Base-by-base conservation (phyloP, 2,888 invertebrate species). In the Archips crataeganus region DNA sequence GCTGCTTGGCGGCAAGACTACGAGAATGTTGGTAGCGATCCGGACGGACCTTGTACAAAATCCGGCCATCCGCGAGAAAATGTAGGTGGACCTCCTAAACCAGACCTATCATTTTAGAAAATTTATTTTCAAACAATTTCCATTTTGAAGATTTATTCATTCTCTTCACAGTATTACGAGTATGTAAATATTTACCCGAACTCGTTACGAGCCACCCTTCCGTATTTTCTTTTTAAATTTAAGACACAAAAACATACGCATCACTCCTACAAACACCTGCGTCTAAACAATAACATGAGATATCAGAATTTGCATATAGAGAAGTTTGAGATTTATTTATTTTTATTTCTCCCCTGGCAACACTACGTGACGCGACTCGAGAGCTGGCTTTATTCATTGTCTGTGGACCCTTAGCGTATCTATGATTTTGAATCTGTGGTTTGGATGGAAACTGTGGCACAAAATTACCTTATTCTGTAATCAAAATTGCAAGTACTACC, bases 261-360 rank as follows among this genome's bases (percentile, higher is more conserved):
- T 51, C 47, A 61, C 61, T 23, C 42, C 23, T n/a, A 6, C 49
- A 62, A 15, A 49, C 75, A 71, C 75, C 63, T 61, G 68, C 23
- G 68, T 15, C 73, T 54, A 74, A 74, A 74, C 70, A 74, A 73
- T 73, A 67, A 65, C 70, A 64, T n/a, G 72, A 11, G 11, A 54
- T 39, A 60, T 74, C 60, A 45, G 70, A 74, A 67, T 75, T 75
- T 74, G 39, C 74, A 70, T 74, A 70, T 74, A 74, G 60, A 74
- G 5, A 74, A 63, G 64, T 47, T 15, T 8, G 54, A 49, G 71
- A 69, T 54, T 54, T 54, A 54, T 54, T 54, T 54, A 74, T 75
- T 63, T 75, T 70, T 74, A 75, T 73, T 71, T 57, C 68, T 68
- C 76, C 75, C 77, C 71, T 62, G 76, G 75, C 75, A 67, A 68